Evolutionary conservation across 2,888 invertebrate genomes (phyloP), one percentile per base, ranked within the genome.

Genomic region (Cheilosia vernalis): DNA sequence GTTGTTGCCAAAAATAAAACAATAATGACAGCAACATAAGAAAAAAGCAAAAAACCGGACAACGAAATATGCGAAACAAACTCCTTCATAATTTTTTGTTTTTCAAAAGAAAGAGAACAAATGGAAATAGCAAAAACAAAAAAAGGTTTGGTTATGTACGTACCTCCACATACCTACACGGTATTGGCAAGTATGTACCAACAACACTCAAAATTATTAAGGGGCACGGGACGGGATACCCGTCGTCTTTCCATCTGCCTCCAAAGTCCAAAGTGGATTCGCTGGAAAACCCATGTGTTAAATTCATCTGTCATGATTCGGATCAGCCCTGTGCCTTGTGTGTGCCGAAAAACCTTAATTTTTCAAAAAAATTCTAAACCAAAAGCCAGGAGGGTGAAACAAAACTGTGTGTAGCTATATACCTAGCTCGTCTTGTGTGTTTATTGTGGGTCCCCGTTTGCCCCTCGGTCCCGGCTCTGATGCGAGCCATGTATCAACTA

Each of bases 71-170:
- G 66, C 72, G 53, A 82, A 82, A 77, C 66, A 58, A 77, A 83
- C 82, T 78, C 82, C 78, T 72, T 73, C 82, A 77, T 77, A 72
- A 72, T 61, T 70, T 21, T 51, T 51, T 24, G 44, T 64, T 51
- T 51, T 5, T 55, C 67, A 61, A 60, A 55, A 66, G 73, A 73
- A 82, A 77, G 47, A 30, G 44, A 49, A 51, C 42, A 19, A 82
- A 83, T 55, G 49, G 55, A 78, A 82, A 77, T 24, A 49, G 69
- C 49, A 70, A 47, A 49, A 17, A 40, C 10, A 70, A 69, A 76
- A 61, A 60, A 72, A 72, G 78, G 78, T 83, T 83, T 44, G 82
- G 53, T 47, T 69, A 69, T 76, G n/a, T 81, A 81, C 61, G n/a
- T 81, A 81, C 61, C 40, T 21, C 30, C 10, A 27, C 9, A 44